phyloP scores from a whole-genome alignment of 2,888 invertebrate genomes.

The Catotricha subobsoleta region DNA sequence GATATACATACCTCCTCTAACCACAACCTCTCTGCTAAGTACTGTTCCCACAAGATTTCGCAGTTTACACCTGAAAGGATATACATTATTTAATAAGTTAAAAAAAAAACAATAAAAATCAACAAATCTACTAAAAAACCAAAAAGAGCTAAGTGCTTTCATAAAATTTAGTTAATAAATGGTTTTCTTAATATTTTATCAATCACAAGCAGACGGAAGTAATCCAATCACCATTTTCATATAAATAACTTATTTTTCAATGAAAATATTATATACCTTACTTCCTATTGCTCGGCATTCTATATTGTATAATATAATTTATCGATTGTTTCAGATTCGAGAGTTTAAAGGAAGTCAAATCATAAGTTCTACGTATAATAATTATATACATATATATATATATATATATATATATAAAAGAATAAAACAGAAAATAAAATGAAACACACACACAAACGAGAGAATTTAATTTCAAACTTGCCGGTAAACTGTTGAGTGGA shows the following conservation, averaged over 20 bases:
- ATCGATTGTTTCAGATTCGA: too few species aligned
- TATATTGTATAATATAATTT: too few species aligned
- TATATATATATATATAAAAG: background rate
- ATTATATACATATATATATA: background rate
- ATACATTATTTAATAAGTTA: background rate
- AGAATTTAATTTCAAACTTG: slow-evolving; percentile 20
- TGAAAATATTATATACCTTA: too few species aligned
- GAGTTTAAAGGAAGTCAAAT: too few species aligned
- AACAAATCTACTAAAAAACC: too few species aligned
- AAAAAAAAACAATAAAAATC: background rate
- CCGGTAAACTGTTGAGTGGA: slow-evolving; percentile 70
- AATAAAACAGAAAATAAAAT: background rate
- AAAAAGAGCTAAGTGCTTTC: too few species aligned
- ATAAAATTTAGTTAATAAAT: too few species aligned
- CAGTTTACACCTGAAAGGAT: slow-evolving; percentile 33
- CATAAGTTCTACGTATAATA: background rate
- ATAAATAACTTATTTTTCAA: too few species aligned
- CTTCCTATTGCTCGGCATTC: too few species aligned
- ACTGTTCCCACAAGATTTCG: slow-evolving; percentile 56
- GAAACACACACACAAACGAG: background rate
- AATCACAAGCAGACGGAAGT: too few species aligned
- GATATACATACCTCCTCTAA: slow-evolving; percentile 62
- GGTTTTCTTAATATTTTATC: too few species aligned
- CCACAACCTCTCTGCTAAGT: slow-evolving; percentile 69
- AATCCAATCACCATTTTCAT: too few species aligned